phyloP scores from a whole-genome alignment of 2,888 invertebrate species.

The Drosophila differens region DNA sequence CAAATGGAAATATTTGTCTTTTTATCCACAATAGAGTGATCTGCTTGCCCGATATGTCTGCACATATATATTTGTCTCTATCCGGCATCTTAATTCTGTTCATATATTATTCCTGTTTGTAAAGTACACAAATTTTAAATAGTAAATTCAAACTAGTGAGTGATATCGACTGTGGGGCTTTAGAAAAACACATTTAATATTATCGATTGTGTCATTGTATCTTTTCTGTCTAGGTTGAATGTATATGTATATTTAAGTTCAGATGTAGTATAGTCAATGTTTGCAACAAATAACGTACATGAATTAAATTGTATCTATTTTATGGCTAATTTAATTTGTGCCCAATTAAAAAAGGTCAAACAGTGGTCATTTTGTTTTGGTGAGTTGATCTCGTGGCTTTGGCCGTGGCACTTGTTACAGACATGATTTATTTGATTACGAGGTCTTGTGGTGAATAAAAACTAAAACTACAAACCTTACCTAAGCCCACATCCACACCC shows the following conservation, averaged over 20 bases:
- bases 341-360: constrained; percentile 82
- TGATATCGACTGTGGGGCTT: not conserved
- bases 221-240: constrained; percentile 15
- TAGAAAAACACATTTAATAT: constrained; percentile 5
- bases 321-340: constrained; percentile 79
- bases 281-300: constrained; percentile 42
- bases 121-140: not conserved
- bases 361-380: constrained; percentile 62
- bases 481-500: constrained; percentile 20
- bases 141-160: not conserved
- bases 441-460: constrained; percentile 35
- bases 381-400: constrained; percentile 62
- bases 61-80: not conserved
- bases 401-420: constrained; percentile 65
- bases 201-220: constrained; percentile 35
- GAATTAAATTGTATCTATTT: constrained; percentile 79
- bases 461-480: constrained; percentile 16
- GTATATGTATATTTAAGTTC: constrained; percentile 15
- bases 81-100: not conserved
- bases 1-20: not conserved
- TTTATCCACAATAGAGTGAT: not conserved
- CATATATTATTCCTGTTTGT: not conserved
- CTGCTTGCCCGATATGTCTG: not conserved
- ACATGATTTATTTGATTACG: constrained; percentile 52
- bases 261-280: constrained; percentile 31